Base-by-base conservation (phyloP, 1,140 invertebrate species). In the Babylonia areolata region DNA sequence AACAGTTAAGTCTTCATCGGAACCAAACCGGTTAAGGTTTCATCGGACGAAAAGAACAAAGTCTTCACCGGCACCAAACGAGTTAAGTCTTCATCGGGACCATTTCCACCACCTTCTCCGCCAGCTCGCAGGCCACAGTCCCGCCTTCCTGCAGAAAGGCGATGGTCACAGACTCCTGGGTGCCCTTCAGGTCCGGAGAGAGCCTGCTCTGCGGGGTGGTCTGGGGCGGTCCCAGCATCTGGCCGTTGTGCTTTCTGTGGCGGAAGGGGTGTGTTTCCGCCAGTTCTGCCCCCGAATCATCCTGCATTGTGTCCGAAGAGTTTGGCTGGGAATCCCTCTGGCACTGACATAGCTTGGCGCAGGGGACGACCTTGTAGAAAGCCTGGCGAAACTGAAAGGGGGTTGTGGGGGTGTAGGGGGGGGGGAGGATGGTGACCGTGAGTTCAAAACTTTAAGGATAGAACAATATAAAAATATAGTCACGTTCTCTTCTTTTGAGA, bases 351-450 rank as follows among this genome's bases (percentile, higher is more conserved):
- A 35, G 12, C 33, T 69, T 42, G 81, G 35, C 37, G 81, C 31
- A 39, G 12, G 81, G 81, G 15, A 3, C 54, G 1, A 40, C 15
- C 9, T 12, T 33, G 81, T n/a, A 40, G 54, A 71, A 83, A 2
- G 81, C 81, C 37, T 33, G 5, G 33, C 81, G 81, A 31, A 83
- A 83, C 81, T 79, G 77, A n/a, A n/a, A n/a, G n/a, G n/a, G n/a
- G n/a, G n/a, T n/a, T n/a, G 73, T n/a, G 64, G n/a, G n/a, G 20
- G 28, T n/a, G 28, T n/a, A n/a, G n/a, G n/a, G n/a, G n/a, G n/a
- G n/a, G n/a, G n/a, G n/a, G n/a, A n/a, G n/a, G n/a, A n/a, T n/a
- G n/a, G n/a, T n/a, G n/a, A n/a, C n/a, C n/a, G n/a, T n/a, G n/a
- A n/a, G n/a, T n/a, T n/a, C n/a, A n/a, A n/a, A n/a, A n/a, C n/a